These are phyloP conservation scores for Conomelus anceps DNA, from an alignment of 2,888 invertebrate genomes.

Conservation along the genomic window DNA sequence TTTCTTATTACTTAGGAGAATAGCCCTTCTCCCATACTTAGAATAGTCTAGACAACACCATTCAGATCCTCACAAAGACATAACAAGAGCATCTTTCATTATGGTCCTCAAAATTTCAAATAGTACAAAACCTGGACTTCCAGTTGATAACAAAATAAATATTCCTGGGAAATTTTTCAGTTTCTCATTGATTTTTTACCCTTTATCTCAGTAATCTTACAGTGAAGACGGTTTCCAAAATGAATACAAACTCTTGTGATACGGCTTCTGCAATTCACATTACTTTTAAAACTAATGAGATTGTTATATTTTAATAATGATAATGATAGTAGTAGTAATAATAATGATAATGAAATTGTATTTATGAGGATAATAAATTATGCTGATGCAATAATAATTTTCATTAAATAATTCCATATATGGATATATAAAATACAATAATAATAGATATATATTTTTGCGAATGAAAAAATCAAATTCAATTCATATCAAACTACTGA, in stretches of 20 bases:
- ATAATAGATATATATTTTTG: not conserved
- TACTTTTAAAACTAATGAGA: not conserved
- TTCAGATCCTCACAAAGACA: not conserved
- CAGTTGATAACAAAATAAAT: not conserved
- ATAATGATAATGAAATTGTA: not conserved
- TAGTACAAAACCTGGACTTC: conserved; percentile 7
- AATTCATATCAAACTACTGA: not conserved
- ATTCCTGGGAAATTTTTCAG: not conserved
- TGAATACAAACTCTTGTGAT: not conserved
- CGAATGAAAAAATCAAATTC: not conserved
- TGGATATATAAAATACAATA: not conserved
- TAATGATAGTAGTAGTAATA: not conserved
- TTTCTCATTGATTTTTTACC: not conserved
- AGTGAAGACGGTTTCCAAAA: not conserved
- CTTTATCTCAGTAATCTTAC: not conserved
- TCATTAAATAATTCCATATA: not conserved
- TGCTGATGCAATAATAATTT: not conserved
- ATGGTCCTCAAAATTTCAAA: conserved; percentile 9
- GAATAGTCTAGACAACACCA: not conserved
- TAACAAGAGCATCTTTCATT: not conserved
- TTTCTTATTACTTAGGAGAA: not conserved
- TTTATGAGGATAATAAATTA: not conserved
- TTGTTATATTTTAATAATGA: not conserved
- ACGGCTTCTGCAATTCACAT: not conserved
- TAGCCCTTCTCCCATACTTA: not conserved